Percentiles rank a stretch among this genome's conserved stretches.
phyloP scores from a whole-genome alignment of 2,113 vertebrate species.

The Cisticola juncidis region DNA sequence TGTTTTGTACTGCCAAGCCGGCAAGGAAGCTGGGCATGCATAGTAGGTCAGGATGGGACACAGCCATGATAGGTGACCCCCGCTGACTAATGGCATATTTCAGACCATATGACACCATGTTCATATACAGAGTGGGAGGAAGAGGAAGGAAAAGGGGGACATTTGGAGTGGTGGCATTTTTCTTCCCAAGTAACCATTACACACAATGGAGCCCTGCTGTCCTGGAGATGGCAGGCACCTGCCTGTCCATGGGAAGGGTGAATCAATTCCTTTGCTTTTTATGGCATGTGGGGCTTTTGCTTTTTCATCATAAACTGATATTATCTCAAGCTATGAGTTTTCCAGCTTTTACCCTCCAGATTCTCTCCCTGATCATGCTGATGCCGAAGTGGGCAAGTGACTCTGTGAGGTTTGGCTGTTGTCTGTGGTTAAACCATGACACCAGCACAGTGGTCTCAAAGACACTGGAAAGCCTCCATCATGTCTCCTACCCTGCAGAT shows the following conservation, averaged over 20 bases:
- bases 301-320: not conserved
- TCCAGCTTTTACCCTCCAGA: not conserved
- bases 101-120: not conserved
- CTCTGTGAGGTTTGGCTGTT: not conserved
- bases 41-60: not conserved
- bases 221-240: not conserved
- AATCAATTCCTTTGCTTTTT: not conserved
- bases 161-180: not conserved
- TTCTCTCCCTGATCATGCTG: not conserved
- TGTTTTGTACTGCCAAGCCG: not conserved
- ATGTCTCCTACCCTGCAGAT: not conserved
- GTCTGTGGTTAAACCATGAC: not conserved
- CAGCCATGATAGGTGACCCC: not conserved
- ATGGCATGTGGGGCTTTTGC: not conserved
- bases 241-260: fast-evolving
- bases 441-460: not conserved
- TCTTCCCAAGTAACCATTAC: not conserved
- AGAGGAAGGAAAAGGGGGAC: not conserved
- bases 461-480: not conserved
- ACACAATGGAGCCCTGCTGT: not conserved
- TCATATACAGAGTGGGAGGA: not conserved
- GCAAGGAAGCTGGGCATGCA: not conserved
- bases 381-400: not conserved
- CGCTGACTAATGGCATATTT: not conserved
- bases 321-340: not conserved